phyloP scores from a whole-genome alignment of 2,797 vertebrate species.

The Spinibarbus caldwelli region DNA sequence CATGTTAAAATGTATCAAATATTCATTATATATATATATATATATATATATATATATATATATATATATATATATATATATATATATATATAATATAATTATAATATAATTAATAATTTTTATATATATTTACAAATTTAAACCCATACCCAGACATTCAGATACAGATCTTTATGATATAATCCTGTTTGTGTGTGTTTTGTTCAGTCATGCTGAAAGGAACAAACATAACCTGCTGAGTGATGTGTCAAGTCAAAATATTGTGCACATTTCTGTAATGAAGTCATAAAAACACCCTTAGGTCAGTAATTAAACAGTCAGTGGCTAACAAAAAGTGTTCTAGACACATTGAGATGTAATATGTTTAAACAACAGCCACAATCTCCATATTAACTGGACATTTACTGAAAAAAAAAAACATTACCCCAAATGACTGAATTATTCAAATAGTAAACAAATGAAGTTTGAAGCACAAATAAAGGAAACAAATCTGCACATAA shows the following conservation, averaged over 20 bases:
- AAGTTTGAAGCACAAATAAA: background rate
- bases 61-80: too few relatives aligned
- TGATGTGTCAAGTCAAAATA: constrained; percentile 13
- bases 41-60: too few relatives aligned
- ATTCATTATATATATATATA: too few relatives aligned
- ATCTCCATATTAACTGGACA: background rate
- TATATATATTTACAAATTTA: too few relatives aligned
- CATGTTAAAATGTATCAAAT: background rate
- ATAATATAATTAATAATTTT: too few relatives aligned
- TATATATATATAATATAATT: too few relatives aligned
- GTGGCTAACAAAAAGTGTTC: background rate
- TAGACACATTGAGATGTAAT: background rate
- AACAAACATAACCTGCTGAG: background rate
- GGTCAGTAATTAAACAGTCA: background rate
- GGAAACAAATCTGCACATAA: background rate
- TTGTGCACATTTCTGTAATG: background rate
- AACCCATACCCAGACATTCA: background rate
- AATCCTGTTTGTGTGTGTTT: constrained; percentile 1
- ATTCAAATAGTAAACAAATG: background rate
- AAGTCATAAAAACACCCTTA: background rate
- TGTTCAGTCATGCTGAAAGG: background rate
- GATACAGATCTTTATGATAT: background rate
- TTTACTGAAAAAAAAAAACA: background rate
- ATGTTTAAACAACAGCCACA: background rate
- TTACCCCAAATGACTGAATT: background rate